Evolutionary conservation across 2,888 invertebrate genomes (phyloP), one percentile per base, ranked within the genome.

Genomic region (Trichogramma dendrolimi): DNA sequence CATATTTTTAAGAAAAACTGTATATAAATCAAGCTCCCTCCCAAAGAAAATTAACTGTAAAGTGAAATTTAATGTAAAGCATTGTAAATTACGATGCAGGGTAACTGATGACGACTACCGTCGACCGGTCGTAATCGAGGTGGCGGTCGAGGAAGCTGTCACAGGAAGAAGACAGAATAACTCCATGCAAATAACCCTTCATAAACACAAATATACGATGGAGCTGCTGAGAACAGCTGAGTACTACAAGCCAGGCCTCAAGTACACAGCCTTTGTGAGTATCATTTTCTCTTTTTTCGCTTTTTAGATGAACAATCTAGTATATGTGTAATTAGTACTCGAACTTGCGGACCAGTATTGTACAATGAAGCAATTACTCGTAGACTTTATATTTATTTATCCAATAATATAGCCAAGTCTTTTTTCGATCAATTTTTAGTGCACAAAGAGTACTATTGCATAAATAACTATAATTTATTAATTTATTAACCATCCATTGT

Each of bases 201-300:
- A 92, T 79, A 87, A 87, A 60, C 86, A 90, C 73, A 86, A 87
- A 67, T 90, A 91, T 71, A 86, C 87, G 69, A 83, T 94, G 81
- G 85, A 89, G 63, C 82, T 92, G 57, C 86, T 94, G 27, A 87
- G 90, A 70, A 89, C 90, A 38, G 91, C 95, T 0, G 90, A 91
- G 69, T 88, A 89, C 67, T 97, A 94, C 80, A 94, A 94, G 77
- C 95, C 94, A 1, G 91, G 90, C 38, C 82, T 96, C 55, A 89
- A 90, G 67, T 94, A 91, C 70, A 88, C 87, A 42, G 89, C 94
- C 38, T 90, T 89, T 81, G 91, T 91, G 80, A 83, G 85, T 79
- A 66, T 58, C 55, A 11, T 7, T 6, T 43, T 27, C 27, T n/a
- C 10, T 38, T 39, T 14, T 40, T 46, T 62, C 58, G 42, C 44